phyloP scores from a whole-genome alignment of 2,797 vertebrate genomes.

The Intellagama lesueurii region DNA sequence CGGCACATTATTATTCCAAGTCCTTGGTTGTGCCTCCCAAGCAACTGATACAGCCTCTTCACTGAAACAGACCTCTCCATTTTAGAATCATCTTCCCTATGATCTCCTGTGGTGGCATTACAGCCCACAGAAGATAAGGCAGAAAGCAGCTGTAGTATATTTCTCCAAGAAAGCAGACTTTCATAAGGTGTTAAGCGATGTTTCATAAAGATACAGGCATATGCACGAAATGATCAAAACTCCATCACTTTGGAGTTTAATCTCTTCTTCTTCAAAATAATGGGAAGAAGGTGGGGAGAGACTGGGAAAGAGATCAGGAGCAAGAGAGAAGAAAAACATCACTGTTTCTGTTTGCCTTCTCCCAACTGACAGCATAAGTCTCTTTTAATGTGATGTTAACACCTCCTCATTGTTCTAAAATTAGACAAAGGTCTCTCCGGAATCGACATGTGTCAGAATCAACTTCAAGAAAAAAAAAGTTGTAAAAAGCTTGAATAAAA shows the following conservation, averaged over 20 bases:
- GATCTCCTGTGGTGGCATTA: neutral
- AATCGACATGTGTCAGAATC: constrained; percentile 75
- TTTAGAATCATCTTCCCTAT: neutral
- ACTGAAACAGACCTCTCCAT: neutral
- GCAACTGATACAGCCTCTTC: neutral
- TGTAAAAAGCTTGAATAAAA: constrained; percentile 76
- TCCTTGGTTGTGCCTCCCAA: no score
- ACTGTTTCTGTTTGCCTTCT: constrained; percentile 57
- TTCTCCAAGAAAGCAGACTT: neutral
- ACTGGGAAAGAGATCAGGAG: constrained; percentile 26
- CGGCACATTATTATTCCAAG: no score
- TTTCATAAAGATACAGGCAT: constrained; percentile 71
- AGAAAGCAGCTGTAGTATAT: neutral
- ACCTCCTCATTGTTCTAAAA: constrained; percentile 62
- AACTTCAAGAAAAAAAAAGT: constrained; percentile 67
- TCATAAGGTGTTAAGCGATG: constrained; percentile 58
- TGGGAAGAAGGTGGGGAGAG: constrained; percentile 37
- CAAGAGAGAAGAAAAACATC: constrained; percentile 22
- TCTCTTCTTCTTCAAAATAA: constrained; percentile 43
- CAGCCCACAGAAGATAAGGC: constrained; percentile 6
- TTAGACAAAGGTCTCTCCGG: constrained; percentile 49
- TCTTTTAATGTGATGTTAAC: constrained; percentile 55
- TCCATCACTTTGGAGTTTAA: constrained; percentile 64
- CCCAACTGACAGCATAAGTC: constrained; percentile 48
- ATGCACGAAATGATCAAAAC: constrained; percentile 54